Conservation (phyloP, 2,888 invertebrate species). For the Drosophila formosana region DNA sequence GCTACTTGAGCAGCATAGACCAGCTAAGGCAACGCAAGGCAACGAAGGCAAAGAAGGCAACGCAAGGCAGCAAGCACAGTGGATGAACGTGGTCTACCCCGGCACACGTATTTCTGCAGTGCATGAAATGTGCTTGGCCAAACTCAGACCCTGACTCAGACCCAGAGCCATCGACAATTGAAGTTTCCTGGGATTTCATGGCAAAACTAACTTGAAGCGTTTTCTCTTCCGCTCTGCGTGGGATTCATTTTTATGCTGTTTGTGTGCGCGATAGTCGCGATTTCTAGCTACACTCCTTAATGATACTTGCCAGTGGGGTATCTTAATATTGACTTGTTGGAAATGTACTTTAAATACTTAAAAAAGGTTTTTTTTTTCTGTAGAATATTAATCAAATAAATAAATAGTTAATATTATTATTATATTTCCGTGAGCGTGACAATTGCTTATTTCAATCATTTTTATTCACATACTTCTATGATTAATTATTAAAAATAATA, state of each 20-base stretch:
- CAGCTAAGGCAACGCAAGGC: constrained; percentile 9
- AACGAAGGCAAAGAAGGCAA: background rate
- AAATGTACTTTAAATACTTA: too few relatives aligned
- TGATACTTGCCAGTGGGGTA: background rate
- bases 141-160: constrained; percentile 6
- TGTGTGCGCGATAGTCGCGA: constrained; percentile 67
- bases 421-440: too few relatives aligned
- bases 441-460: too few relatives aligned
- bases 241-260: constrained; percentile 68
- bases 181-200: constrained; percentile 67
- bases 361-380: too few relatives aligned
- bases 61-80: background rate
- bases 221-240: constrained; percentile 32
- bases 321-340: background rate
- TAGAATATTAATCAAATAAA: too few relatives aligned
- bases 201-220: constrained; percentile 61
- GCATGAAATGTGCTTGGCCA: constrained; percentile 39
- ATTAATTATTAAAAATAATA: too few relatives aligned
- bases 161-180: constrained; percentile 43
- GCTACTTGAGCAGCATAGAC: constrained; percentile 66
- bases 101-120: constrained; percentile 53
- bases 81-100: constrained; percentile 64
- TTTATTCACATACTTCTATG: too few relatives aligned
- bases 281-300: constrained; percentile 21
- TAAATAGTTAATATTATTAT: too few relatives aligned